Conservation (phyloP, 2,797 vertebrate species). For the Gastrophryne carolinensis region DNA sequence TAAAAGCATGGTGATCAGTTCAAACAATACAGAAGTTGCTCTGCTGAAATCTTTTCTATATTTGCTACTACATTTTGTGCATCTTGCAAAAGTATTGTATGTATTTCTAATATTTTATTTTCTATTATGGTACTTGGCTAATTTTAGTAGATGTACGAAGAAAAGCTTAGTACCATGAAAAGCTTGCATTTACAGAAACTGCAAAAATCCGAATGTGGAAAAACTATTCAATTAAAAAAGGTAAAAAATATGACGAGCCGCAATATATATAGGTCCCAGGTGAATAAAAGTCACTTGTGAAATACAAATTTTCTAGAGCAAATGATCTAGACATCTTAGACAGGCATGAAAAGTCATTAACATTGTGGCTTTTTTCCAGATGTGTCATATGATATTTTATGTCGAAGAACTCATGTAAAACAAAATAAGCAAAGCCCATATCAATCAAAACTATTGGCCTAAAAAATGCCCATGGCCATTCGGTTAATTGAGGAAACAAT, state of each 20-base stretch:
- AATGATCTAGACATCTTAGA: background rate
- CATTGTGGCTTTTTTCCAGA: slow-evolving; percentile 11
- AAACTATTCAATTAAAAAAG: too few relatives aligned
- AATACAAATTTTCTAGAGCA: slow-evolving; percentile 11
- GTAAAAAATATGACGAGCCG: background rate
- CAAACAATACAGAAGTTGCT: too few relatives aligned
- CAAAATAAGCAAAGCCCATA: slow-evolving; percentile 35
- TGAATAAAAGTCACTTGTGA: background rate
- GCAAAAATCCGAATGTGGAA: too few relatives aligned
- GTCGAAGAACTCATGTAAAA: slow-evolving; percentile 1
- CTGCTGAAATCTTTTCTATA: too few relatives aligned
- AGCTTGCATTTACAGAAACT: too few relatives aligned
- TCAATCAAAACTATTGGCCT: slow-evolving; percentile 33
- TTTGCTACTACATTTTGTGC: too few relatives aligned
- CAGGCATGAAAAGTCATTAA: slow-evolving; percentile 7
- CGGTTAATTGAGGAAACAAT: slow-evolving; percentile 31
- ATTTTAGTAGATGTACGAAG: too few relatives aligned
- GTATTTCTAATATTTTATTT: too few relatives aligned
- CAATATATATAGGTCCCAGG: background rate
- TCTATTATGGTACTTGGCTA: too few relatives aligned
- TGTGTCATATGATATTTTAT: slow-evolving; percentile 29
- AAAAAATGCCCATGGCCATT: slow-evolving; percentile 30
- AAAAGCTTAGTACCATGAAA: too few relatives aligned
- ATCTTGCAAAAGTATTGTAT: too few relatives aligned
- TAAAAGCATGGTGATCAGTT: too few relatives aligned